phyloP scores from a whole-genome alignment of 2,888 invertebrate genomes.

The Coecobrya sp. region DNA sequence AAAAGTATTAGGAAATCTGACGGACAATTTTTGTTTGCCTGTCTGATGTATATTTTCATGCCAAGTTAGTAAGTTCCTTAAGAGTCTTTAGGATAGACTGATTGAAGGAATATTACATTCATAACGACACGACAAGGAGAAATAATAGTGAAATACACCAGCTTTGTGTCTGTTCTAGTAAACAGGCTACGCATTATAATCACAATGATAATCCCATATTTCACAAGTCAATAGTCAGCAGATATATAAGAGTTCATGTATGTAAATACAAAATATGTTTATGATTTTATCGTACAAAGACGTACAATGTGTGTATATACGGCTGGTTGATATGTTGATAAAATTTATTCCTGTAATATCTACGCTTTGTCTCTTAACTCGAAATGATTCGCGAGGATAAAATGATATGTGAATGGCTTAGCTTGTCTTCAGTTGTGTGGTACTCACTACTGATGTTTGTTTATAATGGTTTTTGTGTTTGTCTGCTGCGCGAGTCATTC shows the following conservation, averaged over 20 bases:
- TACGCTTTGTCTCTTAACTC: background rate
- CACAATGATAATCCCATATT: constrained; percentile 50
- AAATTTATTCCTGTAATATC: constrained; percentile 50
- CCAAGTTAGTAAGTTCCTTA: background rate
- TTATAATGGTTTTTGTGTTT: constrained; percentile 22
- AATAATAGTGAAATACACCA: background rate
- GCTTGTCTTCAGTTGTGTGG: constrained; percentile 20
- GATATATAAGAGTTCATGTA: background rate
- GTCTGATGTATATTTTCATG: background rate
- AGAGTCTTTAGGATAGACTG: background rate
- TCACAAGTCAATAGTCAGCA: constrained; percentile 66
- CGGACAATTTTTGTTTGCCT: background rate
- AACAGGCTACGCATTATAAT: constrained; percentile 33
- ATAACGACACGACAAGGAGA: too few species aligned
- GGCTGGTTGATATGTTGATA: background rate
- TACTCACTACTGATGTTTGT: too few species aligned
- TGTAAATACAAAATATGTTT: background rate
- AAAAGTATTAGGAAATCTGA: background rate
- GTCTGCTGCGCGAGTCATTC: constrained; percentile 36
- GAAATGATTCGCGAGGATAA: constrained; percentile 5
- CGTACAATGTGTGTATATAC: background rate
- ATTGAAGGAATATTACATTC: background rate
- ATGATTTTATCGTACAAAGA: background rate
- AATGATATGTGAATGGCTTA: constrained; percentile 25
- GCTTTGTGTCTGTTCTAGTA: background rate